These are phyloP conservation scores for Bellardia pandia DNA, from an alignment of 2,888 invertebrate genomes.

Conservation along the genomic window DNA sequence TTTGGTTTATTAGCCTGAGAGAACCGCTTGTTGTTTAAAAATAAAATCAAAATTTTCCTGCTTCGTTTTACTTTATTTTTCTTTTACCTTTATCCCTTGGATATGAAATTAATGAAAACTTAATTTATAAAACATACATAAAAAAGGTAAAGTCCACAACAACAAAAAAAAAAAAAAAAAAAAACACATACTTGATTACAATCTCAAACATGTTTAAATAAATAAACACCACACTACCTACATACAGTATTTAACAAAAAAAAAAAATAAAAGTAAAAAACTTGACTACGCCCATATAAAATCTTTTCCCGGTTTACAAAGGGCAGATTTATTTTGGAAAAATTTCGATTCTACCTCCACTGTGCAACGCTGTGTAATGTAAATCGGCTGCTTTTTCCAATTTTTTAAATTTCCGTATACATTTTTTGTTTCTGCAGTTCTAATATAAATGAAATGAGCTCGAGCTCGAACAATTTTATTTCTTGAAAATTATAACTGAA, in stretches of 20 bases:
- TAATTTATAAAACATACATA: conserved; percentile 42
- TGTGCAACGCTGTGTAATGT: too few relatives aligned
- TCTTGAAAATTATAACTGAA: too few relatives aligned
- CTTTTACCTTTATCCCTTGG: conserved; percentile 33
- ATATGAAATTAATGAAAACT: conserved; percentile 59
- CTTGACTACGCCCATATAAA: neutral
- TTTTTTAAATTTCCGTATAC: too few relatives aligned
- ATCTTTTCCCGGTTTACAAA: too few relatives aligned
- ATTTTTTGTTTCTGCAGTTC: too few relatives aligned
- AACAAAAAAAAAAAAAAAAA: too few relatives aligned
- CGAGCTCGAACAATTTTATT: too few relatives aligned
- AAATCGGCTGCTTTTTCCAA: too few relatives aligned
- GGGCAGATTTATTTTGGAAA: too few relatives aligned
- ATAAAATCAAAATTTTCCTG: conserved; percentile 20
- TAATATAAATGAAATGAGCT: too few relatives aligned
- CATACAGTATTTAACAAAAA: neutral
- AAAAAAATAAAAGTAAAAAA: conserved; percentile 9
- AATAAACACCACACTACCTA: neutral
- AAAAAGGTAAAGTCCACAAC: conserved; percentile 19
- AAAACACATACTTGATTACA: neutral
- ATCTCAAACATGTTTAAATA: neutral
- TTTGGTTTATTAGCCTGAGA: too few relatives aligned
- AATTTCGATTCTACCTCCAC: too few relatives aligned
- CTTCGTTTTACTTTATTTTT: neutral
- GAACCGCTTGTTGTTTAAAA: conserved; percentile 14